Evolutionary conservation across 2,113 vertebrate genomes (phyloP).

Genomic region (Pseudopodoces humilis): DNA sequence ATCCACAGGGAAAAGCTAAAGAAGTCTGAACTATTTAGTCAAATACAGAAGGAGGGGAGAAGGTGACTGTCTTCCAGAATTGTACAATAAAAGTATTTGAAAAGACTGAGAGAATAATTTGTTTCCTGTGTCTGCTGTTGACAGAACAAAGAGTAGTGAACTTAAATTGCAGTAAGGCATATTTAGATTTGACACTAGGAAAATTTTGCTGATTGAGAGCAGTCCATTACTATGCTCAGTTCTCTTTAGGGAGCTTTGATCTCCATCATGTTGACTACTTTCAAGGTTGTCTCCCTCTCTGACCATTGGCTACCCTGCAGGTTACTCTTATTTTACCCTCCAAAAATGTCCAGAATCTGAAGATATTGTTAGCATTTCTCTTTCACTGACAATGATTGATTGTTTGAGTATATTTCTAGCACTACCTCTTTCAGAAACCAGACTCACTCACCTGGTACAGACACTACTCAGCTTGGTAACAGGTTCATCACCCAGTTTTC

Average conservation of each 20-base stretch:
- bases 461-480: not conserved
- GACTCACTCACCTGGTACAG: not conserved
- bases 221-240: not conserved
- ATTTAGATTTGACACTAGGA: not conserved
- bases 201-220: not conserved
- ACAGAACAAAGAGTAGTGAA: not conserved
- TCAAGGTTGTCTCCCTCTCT: not conserved
- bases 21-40: not conserved
- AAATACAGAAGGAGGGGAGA: not conserved
- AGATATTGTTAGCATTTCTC: not conserved
- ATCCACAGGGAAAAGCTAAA: not conserved
- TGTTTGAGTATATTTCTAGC: not conserved
- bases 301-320: not conserved
- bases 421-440: not conserved
- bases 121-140: not conserved
- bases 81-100: not conserved
- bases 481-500: not conserved
- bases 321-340: not conserved
- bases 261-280: not conserved
- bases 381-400: not conserved
- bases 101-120: not conserved
- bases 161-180: not conserved
- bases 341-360: not conserved
- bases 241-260: not conserved
- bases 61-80: not conserved